A percentile compares a stretch with the other conserved stretches of the same genome.
These are phyloP conservation scores for Agrochola litura DNA, from an alignment of 2,888 invertebrate genomes.

Conservation along the genomic window DNA sequence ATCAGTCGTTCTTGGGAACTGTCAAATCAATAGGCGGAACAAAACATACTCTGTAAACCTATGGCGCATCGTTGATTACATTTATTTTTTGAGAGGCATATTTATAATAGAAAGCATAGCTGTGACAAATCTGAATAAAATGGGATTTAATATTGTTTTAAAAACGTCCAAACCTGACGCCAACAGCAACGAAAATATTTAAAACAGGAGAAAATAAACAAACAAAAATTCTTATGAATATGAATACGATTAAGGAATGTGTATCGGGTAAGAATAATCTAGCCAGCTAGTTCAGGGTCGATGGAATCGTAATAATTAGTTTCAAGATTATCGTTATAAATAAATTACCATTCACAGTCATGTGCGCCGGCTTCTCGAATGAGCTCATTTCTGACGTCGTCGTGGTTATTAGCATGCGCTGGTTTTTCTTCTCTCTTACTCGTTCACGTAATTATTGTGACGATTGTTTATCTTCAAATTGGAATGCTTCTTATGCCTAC, in stretches of 20 bases:
- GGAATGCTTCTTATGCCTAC: not conserved
- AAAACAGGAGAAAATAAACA: conserved; percentile 8
- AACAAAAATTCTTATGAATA: conserved; percentile 4
- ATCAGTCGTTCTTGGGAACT: conserved; percentile 6
- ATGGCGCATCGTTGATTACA: not conserved
- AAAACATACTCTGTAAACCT: not conserved
- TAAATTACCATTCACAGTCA: conserved; percentile 31
- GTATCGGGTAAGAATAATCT: conserved; percentile 30
- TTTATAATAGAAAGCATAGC: conserved; percentile 12
- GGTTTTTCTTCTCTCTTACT: conserved; percentile 26
- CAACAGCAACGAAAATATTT: conserved; percentile 13
- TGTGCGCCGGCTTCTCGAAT: conserved; percentile 14
- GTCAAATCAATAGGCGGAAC: conserved; percentile 1
- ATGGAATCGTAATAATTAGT: conserved; percentile 20
- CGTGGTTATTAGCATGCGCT: conserved; percentile 8
- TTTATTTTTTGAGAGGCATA: conserved; percentile 7
- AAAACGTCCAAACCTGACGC: conserved; percentile 1
- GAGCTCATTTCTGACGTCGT: conserved; percentile 42
- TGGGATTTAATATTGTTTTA: not conserved
- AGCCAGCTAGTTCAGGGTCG: conserved; percentile 24
- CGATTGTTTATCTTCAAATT: conserved; percentile 1
- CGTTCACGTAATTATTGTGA: conserved; percentile 6
- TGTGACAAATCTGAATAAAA: conserved; percentile 7
- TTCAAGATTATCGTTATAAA: conserved; percentile 43
- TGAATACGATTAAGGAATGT: conserved; percentile 24